These are phyloP conservation scores for Holcopasites calliopsidis DNA, from an alignment of 1,140 invertebrate genomes.

Conservation along the genomic window DNA sequence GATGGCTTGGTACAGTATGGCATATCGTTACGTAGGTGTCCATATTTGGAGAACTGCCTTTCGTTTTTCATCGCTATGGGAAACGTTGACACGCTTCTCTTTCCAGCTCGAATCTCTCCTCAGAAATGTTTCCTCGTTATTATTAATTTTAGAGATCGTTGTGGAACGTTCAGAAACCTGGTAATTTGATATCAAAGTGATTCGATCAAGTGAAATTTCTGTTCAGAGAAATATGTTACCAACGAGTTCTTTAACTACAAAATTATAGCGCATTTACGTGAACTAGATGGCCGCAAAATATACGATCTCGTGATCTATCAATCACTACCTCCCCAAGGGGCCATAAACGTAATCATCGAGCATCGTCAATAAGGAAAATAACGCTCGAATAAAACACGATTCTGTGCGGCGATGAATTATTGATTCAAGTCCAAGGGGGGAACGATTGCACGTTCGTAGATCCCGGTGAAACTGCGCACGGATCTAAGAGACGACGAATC, in stretches of 20 bases:
- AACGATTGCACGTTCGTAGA: neutral
- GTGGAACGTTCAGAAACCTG: no score
- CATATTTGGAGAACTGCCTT: conserved; percentile 1
- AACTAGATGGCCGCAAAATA: no score
- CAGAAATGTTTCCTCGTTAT: neutral
- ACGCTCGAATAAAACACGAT: neutral
- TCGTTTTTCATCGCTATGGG: conserved; percentile 2
- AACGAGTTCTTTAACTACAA: no score
- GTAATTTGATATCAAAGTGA: no score
- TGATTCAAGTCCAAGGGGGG: no score
- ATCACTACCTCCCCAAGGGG: neutral
- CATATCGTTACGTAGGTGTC: neutral
- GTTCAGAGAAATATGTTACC: no score
- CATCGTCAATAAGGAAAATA: neutral
- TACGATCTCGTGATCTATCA: no score
- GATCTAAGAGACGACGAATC: no score
- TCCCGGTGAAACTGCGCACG: neutral
- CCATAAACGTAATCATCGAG: neutral
- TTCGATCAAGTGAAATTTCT: no score
- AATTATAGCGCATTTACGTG: no score
- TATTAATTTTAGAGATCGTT: no score
- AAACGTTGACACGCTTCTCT: neutral
- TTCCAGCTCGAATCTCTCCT: no score
- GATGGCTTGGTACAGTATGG: neutral
- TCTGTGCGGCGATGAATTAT: neutral